Evolutionary conservation across 1,140 invertebrate genomes (phyloP).

Genomic region (Tenebrio molitor): DNA sequence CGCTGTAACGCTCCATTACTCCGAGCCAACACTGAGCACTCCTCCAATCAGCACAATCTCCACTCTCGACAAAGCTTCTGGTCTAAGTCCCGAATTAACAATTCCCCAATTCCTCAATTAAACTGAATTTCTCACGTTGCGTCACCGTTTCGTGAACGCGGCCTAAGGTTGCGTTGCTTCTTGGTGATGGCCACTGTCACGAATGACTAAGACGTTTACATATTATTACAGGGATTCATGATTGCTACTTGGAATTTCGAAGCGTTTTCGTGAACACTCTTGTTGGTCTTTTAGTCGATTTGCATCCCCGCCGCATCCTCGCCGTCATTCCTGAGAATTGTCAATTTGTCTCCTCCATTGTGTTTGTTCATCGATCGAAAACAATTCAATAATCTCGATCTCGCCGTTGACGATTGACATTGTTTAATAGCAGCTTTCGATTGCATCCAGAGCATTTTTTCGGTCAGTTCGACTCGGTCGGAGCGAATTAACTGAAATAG

Average conservation of each 20-base stretch:
- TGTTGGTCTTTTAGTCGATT: slow-evolving; percentile 37
- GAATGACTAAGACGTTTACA: slow-evolving; percentile 46
- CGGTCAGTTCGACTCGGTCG: neutral
- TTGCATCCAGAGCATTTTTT: slow-evolving; percentile 12
- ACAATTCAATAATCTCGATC: slow-evolving; percentile 32
- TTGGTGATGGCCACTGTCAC: slow-evolving; percentile 46
- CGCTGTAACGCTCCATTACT: slow-evolving; percentile 43
- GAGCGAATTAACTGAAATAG: neutral
- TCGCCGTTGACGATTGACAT: slow-evolving; percentile 18
- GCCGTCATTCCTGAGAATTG: neutral
- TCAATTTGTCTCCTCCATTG: slow-evolving; percentile 35
- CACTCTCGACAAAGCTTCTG: slow-evolving; percentile 3
- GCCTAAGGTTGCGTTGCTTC: slow-evolving; percentile 44
- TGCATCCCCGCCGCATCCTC: slow-evolving; percentile 14
- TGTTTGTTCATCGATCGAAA: slow-evolving; percentile 18
- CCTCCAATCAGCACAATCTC: slow-evolving; percentile 25
- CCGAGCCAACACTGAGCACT: neutral
- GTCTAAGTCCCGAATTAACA: slow-evolving; percentile 14
- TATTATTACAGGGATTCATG: slow-evolving; percentile 44
- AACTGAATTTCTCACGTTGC: slow-evolving; percentile 43
- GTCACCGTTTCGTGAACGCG: slow-evolving; percentile 37
- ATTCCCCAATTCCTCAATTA: slow-evolving; percentile 13
- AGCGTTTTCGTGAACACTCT: slow-evolving; percentile 42
- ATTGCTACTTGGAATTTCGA: slow-evolving; percentile 47
- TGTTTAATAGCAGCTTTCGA: slow-evolving; percentile 31